These are phyloP conservation scores for Ibycter americanus DNA, from an alignment of 2,797 vertebrate genomes.

Conservation along the genomic window DNA sequence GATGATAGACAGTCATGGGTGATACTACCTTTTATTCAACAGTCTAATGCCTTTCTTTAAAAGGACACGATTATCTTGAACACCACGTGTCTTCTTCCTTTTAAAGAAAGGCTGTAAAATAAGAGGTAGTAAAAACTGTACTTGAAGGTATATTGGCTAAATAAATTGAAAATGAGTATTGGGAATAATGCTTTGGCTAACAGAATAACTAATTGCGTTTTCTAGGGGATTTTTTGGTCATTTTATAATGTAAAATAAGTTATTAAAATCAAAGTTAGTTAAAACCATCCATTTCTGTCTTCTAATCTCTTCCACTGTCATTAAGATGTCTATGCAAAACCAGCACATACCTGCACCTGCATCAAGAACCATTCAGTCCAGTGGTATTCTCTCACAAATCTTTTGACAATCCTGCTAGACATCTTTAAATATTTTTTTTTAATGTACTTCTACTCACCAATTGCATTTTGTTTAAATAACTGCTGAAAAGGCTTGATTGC, in stretches of 20 bases:
- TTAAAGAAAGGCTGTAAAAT: not conserved
- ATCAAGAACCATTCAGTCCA: not conserved
- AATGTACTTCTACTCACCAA: conserved; percentile 59
- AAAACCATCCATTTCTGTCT: not conserved
- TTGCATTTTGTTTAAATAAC: conserved; percentile 63
- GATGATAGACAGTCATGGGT: not conserved
- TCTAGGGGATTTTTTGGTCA: not conserved
- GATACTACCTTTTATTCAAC: not conserved
- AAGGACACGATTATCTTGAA: not conserved
- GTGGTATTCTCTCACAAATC: not conserved
- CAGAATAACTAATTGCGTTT: not conserved
- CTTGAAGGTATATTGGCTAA: not conserved
- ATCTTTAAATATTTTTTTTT: not conserved
- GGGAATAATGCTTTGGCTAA: not conserved
- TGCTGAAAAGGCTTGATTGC: conserved; percentile 66
- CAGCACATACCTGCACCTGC: not conserved
- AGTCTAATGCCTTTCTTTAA: not conserved
- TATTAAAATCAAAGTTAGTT: not conserved
- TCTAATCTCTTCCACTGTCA: not conserved
- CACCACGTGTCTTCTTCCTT: not conserved
- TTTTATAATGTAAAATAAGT: not conserved
- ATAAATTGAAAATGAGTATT: not conserved
- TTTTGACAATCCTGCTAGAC: not conserved
- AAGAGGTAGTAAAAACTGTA: not conserved
- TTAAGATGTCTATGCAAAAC: not conserved